phyloP scores from a whole-genome alignment of 2,888 invertebrate species.

The Scrobipalpa atriplicella region DNA sequence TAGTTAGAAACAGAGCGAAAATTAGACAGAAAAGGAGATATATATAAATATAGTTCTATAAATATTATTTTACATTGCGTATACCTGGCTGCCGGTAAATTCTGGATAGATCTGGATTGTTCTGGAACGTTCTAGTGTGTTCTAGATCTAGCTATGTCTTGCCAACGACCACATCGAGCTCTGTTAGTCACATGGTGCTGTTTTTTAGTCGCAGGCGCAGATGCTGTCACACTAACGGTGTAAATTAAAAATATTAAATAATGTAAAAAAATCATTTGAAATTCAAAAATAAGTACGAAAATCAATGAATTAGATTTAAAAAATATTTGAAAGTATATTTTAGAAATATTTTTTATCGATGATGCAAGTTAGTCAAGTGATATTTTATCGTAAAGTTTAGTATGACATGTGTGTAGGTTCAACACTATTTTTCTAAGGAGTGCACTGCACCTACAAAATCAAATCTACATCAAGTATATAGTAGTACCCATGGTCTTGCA shows the following conservation, averaged over 20 bases:
- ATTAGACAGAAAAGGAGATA: conserved; percentile 46
- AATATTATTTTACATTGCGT: conserved; percentile 30
- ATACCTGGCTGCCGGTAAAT: conserved; percentile 60
- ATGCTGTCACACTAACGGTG: conserved; percentile 52
- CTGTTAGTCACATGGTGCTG: conserved; percentile 61
- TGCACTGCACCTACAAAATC: neutral
- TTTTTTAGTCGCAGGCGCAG: conserved; percentile 26
- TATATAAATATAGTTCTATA: conserved; percentile 43
- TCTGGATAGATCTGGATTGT: conserved; percentile 46
- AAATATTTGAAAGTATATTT: neutral
- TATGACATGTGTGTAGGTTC: neutral
- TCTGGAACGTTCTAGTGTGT: conserved; percentile 35
- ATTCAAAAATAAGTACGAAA: neutral
- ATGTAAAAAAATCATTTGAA: neutral
- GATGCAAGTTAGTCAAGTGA: too few species aligned
- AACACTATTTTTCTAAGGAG: neutral
- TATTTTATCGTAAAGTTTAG: neutral
- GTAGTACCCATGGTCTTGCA: neutral
- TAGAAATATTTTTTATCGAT: neutral
- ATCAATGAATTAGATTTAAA: neutral
- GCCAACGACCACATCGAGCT: conserved; percentile 81
- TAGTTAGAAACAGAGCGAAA: conserved; percentile 72
- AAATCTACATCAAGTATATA: neutral
- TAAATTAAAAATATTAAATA: conserved; percentile 40
- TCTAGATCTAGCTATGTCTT: conserved; percentile 74